These are phyloP conservation scores for Ormyrus nitidulus DNA, from an alignment of 2,888 invertebrate species.

Conservation along the genomic window DNA sequence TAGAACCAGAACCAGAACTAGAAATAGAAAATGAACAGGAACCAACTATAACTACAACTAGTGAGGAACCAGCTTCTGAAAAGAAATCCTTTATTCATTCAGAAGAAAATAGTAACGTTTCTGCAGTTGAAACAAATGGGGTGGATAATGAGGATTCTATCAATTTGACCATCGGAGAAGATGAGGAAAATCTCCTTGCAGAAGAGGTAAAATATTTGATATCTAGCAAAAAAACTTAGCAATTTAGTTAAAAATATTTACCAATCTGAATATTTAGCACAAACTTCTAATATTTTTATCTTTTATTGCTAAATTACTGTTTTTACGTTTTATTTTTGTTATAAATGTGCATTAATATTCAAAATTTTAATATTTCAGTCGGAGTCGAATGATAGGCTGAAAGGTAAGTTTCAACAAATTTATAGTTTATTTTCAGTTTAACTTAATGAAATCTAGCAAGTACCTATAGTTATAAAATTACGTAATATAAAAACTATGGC, in stretches of 20 bases:
- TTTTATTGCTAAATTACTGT: neutral
- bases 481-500: conserved; percentile 10
- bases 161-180: conserved; percentile 88
- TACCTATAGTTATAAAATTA: conserved; percentile 10
- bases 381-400: conserved; percentile 71
- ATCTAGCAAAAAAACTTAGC: too few species aligned
- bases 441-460: conserved; percentile 33
- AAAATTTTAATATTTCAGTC: conserved; percentile 65
- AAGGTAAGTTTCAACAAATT: conserved; percentile 69
- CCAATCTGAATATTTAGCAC: too few species aligned
- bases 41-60: conserved; percentile 51
- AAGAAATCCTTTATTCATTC: conserved; percentile 50
- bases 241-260: too few species aligned
- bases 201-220: conserved; percentile 80
- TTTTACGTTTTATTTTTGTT: neutral
- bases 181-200: conserved; percentile 85
- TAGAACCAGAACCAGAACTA: too few species aligned
- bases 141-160: conserved; percentile 88
- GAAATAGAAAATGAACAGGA: conserved; percentile 35
- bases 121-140: conserved; percentile 77
- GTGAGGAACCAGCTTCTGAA: too few species aligned
- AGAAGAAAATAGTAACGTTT: conserved; percentile 54
- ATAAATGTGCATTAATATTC: neutral
- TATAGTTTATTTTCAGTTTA: conserved; percentile 19
- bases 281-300: neutral